Evolutionary conservation across 2,113 vertebrate genomes (phyloP).

Genomic region (Sorex araneus): DNA sequence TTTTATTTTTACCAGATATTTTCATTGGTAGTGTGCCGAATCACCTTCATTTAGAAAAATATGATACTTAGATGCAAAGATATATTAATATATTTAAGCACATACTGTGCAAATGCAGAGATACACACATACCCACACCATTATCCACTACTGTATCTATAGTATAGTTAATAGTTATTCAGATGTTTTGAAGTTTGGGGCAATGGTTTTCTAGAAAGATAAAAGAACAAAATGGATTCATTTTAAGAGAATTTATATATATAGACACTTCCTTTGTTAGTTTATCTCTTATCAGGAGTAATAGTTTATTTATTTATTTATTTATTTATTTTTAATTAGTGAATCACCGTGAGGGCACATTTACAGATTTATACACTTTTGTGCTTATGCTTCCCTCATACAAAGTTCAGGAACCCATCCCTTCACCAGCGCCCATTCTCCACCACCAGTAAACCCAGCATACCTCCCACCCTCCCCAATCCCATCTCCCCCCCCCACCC

Average conservation of each 20-base stretch:
- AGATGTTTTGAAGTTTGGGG: neutral
- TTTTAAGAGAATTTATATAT: neutral
- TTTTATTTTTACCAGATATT: neutral
- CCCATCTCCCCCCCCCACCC: no score
- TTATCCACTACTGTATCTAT: neutral
- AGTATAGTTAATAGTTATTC: neutral
- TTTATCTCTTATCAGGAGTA: neutral
- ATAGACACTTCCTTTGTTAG: neutral
- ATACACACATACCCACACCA: neutral
- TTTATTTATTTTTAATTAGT: no score
- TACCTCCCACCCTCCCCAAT: no score
- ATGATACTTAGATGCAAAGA: neutral
- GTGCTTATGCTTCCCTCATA: no score
- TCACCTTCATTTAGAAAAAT: neutral
- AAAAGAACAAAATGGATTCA: neutral
- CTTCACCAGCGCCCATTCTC: no score
- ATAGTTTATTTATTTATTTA: no score
- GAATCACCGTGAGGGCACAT: no score
- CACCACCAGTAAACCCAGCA: no score
- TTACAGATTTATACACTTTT: no score
- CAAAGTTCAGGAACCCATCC: no score
- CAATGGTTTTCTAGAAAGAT: slow-evolving; percentile 1
- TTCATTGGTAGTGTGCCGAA: neutral
- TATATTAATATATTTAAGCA: neutral
- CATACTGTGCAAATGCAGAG: neutral